Base-by-base conservation (phyloP, 1,140 invertebrate species). In the Watersipora subatra region DNA sequence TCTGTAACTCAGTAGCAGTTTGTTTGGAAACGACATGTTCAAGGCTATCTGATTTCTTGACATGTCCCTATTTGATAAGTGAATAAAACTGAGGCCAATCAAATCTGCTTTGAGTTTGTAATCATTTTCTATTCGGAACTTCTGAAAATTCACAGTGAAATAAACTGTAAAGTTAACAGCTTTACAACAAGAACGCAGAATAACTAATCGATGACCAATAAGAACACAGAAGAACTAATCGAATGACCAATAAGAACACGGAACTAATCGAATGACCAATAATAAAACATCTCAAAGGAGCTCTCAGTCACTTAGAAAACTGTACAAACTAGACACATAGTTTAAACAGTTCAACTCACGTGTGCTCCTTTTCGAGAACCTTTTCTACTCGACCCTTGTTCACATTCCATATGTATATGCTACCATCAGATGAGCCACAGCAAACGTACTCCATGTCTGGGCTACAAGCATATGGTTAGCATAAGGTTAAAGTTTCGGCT, bases 331-430 rank as follows among this genome's bases (percentile, higher is more conserved):
- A 19, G 1, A 58, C 25, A 26, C n/a, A n/a, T n/a, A n/a, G n/a
- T n/a, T n/a, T n/a, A n/a, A n/a, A 2, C 20, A 3, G 22, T 1
- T 20, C 46, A 76, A 86, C 87, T 87, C 82, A 95, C 91, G 85
- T 84, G 76, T 94, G 91, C 72, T 93, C 90, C 78, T 90, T 93
- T n/a, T n/a, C n/a, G 1, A 97, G 85, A 61, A 89, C 84, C 15
- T 86, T 86, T 74, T 97, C 84, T 84, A 94, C 81, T 79, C 87
- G 87, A 63, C 67, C 69, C 20, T 86, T 86, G 62, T 81, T 78
- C 22, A 92, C 85, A 75, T 91, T 90, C 93, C 93, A 98, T 64
- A 98, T 87, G 77, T 87, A 97, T 61, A 97, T 85, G 28, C 86
- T 84, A 20, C 94, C 94, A 80, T 97, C 93, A 0, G 86, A 84